phyloP scores from a whole-genome alignment of 92 coral and sea anemone species.

The Umimayanthus kanabou region DNA sequence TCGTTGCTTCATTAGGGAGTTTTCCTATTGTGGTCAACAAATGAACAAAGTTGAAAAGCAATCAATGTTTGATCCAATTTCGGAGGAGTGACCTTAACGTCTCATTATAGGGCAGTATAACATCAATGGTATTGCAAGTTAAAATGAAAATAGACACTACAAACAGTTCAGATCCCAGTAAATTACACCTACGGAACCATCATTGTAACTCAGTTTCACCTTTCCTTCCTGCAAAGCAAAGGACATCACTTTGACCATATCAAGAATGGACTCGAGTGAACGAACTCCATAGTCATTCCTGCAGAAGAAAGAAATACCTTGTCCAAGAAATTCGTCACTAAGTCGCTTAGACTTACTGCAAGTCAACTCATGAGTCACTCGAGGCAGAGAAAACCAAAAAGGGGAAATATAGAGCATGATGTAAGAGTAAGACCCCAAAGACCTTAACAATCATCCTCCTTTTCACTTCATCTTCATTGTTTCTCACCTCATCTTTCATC shows the following conservation, averaged over 20 bases:
- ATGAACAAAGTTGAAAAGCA: no score
- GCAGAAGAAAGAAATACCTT: not conserved
- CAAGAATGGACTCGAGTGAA: slow-evolving; percentile 88
- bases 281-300: slow-evolving; percentile 98
- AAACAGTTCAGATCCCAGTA: not conserved
- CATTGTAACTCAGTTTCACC: slow-evolving; percentile 42
- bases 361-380: no score
- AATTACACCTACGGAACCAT: not conserved
- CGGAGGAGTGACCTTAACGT: no score
- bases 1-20: no score
- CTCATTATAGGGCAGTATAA: no score
- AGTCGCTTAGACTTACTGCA: not conserved
- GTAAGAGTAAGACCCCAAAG: no score
- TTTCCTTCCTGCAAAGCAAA: slow-evolving; percentile 96
- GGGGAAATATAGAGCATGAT: no score
- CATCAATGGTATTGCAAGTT: not conserved
- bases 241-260: slow-evolving; percentile 97
- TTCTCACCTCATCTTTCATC: no score
- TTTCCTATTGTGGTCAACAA: no score
- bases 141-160: not conserved
- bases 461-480: not conserved
- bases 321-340: not conserved
- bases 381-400: no score
- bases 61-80: no score
- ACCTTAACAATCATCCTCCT: no score